A percentile compares a stretch with the other conserved stretches of the same genome.
phyloP scores from a whole-genome alignment of 2,888 invertebrate genomes.

The Euclidia mi region DNA sequence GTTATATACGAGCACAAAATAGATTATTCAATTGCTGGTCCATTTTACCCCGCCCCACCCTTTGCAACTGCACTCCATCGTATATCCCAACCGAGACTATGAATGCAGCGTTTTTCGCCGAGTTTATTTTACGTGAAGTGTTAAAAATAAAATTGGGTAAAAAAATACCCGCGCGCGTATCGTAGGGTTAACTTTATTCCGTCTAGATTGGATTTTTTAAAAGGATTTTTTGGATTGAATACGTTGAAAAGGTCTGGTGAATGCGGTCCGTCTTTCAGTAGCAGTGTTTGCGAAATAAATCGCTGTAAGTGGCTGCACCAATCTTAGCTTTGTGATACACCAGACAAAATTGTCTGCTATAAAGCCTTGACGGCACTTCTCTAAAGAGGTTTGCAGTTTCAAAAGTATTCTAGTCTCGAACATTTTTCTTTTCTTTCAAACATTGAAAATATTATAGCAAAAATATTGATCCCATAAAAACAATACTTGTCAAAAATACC shows the following conservation, averaged over 20 bases:
- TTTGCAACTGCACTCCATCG: constrained; percentile 47
- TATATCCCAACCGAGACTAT: constrained; percentile 60
- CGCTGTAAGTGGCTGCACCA: not conserved
- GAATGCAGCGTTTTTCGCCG: constrained; percentile 58
- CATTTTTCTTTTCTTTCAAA: too few relatives aligned
- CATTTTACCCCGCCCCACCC: constrained; percentile 64
- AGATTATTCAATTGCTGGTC: constrained; percentile 79
- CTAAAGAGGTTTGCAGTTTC: too few relatives aligned
- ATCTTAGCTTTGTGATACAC: too few relatives aligned
- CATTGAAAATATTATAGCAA: too few relatives aligned
- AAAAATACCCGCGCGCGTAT: constrained; percentile 42
- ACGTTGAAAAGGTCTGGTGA: constrained; percentile 22
- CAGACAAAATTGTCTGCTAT: too few relatives aligned
- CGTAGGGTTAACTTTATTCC: constrained; percentile 44
- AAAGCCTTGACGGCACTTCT: too few relatives aligned
- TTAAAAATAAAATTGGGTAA: constrained; percentile 61
- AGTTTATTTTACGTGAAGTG: constrained; percentile 59
- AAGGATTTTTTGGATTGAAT: constrained; percentile 34
- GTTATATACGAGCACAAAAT: constrained; percentile 58
- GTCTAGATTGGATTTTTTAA: constrained; percentile 45
- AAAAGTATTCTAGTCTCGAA: too few relatives aligned
- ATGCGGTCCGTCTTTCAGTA: constrained; percentile 11
- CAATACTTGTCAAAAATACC: too few relatives aligned
- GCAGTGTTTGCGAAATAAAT: constrained; percentile 1
- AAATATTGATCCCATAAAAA: too few relatives aligned